Evolutionary conservation across 2,888 invertebrate genomes (phyloP).

Genomic region (Eupithecia vulgata): DNA sequence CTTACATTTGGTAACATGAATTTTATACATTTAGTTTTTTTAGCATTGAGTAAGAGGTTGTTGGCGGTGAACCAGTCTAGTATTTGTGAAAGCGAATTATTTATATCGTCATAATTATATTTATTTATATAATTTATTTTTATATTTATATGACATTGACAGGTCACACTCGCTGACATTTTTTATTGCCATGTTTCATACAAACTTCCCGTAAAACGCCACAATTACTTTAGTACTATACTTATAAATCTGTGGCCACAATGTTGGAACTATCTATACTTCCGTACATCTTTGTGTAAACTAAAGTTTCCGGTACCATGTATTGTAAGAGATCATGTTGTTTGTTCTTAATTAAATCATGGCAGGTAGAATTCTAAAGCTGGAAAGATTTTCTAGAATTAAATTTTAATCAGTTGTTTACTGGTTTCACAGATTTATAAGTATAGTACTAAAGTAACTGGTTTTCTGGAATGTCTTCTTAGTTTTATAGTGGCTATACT

Average conservation of each 20-base stretch:
- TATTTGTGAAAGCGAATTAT: no score
- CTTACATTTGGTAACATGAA: no score
- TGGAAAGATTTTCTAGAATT: neutral
- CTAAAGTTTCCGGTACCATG: neutral
- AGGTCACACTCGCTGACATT: neutral
- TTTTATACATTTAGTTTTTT: no score
- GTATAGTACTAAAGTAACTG: no score
- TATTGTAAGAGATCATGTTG: neutral
- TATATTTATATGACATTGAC: slow-evolving; percentile 35
- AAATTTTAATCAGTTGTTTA: neutral
- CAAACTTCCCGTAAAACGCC: slow-evolving; percentile 5
- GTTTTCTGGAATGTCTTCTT: neutral
- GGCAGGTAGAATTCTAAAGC: neutral
- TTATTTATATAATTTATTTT: no score
- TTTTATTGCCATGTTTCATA: slow-evolving; percentile 35
- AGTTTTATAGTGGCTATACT: neutral
- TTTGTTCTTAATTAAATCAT: neutral
- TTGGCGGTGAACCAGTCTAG: no score
- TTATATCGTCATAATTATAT: no score
- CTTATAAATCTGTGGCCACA: no score
- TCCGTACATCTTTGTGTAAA: neutral
- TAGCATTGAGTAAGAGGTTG: no score
- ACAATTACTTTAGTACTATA: no score
- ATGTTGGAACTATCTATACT: neutral
- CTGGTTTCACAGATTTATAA: no score